phyloP scores from a whole-genome alignment of 2,888 invertebrate genomes.

The Tillus elongatus region DNA sequence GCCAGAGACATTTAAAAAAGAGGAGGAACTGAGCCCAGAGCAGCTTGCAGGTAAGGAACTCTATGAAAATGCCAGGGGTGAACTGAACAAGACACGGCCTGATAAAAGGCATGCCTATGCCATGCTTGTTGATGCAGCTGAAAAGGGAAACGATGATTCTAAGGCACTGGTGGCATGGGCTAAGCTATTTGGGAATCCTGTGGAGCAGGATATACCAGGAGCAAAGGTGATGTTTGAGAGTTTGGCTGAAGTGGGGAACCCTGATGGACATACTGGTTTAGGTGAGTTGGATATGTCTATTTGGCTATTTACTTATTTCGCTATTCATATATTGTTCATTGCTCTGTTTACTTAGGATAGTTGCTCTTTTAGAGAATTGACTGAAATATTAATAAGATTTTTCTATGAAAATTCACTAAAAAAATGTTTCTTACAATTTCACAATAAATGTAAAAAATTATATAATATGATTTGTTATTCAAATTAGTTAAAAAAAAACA shows the following conservation, averaged over 20 bases:
- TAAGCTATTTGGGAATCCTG: slow-evolving; percentile 71
- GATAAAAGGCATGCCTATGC: slow-evolving; percentile 67
- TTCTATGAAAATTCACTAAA: no score
- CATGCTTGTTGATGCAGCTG: slow-evolving; percentile 69
- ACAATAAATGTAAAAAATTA: no score
- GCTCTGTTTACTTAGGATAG: no score
- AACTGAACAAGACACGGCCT: slow-evolving; percentile 62
- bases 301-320: no score
- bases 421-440: no score
- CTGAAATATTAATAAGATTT: no score
- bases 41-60: slow-evolving; percentile 66
- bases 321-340: no score
- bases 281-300: no score
- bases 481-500: no score
- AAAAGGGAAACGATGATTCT: slow-evolving; percentile 71
- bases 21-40: slow-evolving; percentile 50
- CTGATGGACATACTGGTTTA: slow-evolving; percentile 78
- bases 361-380: no score
- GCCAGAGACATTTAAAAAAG: slow-evolving; percentile 41
- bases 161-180: slow-evolving; percentile 83
- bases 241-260: slow-evolving; percentile 65
- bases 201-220: slow-evolving; percentile 64
- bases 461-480: no score
- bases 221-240: slow-evolving; percentile 69
- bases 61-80: slow-evolving; percentile 60